These are phyloP conservation scores for Notothenia rossii DNA, from an alignment of 2,113 vertebrate genomes.

Conservation along the genomic window DNA sequence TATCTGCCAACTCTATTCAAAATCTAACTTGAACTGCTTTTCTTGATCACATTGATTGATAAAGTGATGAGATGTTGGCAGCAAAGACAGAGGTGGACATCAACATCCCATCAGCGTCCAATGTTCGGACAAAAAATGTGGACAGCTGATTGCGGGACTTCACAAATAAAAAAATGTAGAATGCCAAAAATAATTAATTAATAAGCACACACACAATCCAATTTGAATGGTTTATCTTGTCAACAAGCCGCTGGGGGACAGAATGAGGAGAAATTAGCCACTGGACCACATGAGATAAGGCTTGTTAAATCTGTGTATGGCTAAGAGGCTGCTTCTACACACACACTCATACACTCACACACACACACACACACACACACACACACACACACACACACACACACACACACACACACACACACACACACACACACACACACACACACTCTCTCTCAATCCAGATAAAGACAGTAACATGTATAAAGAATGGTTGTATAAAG, in stretches of 20 bases:
- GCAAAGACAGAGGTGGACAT: not conserved
- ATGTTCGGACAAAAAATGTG: not conserved
- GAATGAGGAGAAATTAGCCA: conserved; percentile 53
- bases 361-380: not conserved
- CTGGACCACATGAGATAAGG: conserved; percentile 68
- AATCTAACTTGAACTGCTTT: not conserved
- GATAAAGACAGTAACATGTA: no score
- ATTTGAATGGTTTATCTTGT: conserved; percentile 51
- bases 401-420: no score
- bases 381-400: not conserved
- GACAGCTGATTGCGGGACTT: conserved; percentile 2
- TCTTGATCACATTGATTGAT: not conserved
- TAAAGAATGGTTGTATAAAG: no score
- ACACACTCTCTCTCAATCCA: no score
- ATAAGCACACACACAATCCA: conserved; percentile 7
- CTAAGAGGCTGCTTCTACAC: conserved; percentile 33
- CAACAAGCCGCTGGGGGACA: conserved; percentile 47
- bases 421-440: no score
- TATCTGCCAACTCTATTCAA: not conserved
- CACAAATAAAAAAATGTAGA: conserved; percentile 35
- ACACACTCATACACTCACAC: not conserved
- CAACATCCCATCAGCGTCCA: conserved; percentile 3
- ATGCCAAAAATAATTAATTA: conserved; percentile 41
- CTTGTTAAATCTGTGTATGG: conserved; percentile 46
- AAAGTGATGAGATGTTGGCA: not conserved